Evolutionary conservation across 1,140 invertebrate species (phyloP), one percentile per base, ranked within the genome.

Genomic region (Ceratina australensis): DNA sequence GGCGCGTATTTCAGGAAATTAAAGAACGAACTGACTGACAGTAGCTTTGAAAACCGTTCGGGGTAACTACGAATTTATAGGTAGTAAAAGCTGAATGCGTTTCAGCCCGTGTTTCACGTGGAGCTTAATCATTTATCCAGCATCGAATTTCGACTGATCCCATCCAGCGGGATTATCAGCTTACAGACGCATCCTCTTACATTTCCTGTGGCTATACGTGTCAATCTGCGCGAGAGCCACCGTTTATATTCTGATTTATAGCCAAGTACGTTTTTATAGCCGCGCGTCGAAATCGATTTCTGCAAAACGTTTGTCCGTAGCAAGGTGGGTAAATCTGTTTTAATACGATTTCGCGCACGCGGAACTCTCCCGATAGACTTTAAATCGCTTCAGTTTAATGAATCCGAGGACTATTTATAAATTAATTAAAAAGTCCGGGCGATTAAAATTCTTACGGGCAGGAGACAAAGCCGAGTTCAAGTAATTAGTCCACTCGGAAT

Each of bases 51-150:
- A 76, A 26, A n/a, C 24, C 16, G n/a, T 15, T 13, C 63, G 7
- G 3, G 8, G 2, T 49, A 47, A 20, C 52, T 16, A 28, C 20
- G 68, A 67, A 80, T 82, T 80, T 76, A 33, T 24, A 26, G 80
- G 59, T 71, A 74, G 82, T 82, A 69, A 83, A 79, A 79, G 24
- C 54, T 79, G 59, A 15, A 26, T 59, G 24, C 42, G 59, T 59
- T 60, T 65, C 12, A 57, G 26, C 63, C 57, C 66, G 66, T 76
- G 76, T 84, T 63, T 83, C 68, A 69, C 49, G 33, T 7, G 15
- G 0, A 54, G 56, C 26, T 76, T 72, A 69, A 83, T 76, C 82
- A 72, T 80, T 84, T 71, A 84, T 56, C 69, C 63, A 72, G 26
- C 57, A 47, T 83, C 72, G 77, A 79, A 82, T 73, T 79, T 52